Percentiles rank a stretch among this genome's conserved stretches.
phyloP scores from a whole-genome alignment of 2,797 vertebrate species.

The Graptemys geographica region DNA sequence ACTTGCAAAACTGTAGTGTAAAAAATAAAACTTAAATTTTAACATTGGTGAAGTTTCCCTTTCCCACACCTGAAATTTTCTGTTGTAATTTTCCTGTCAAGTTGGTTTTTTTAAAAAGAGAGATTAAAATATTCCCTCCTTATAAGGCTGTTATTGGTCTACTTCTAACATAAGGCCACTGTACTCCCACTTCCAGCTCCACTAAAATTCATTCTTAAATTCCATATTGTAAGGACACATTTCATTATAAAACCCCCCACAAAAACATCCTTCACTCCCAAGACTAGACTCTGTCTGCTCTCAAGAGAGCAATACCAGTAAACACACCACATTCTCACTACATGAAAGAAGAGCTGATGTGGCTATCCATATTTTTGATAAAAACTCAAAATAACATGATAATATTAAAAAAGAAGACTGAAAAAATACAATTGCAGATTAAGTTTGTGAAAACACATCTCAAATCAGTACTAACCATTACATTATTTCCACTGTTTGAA shows the following conservation, averaged over 20 bases:
- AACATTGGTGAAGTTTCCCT: conserved; percentile 27
- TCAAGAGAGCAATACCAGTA: conserved; percentile 16
- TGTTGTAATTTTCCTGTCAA: conserved; percentile 25
- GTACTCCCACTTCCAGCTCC: conserved; percentile 68
- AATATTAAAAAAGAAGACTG: not conserved
- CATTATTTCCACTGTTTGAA: conserved; percentile 16
- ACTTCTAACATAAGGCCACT: conserved; percentile 73
- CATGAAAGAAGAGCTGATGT: not conserved
- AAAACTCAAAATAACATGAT: not conserved
- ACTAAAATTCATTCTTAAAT: conserved; percentile 72
- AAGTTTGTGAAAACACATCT: conserved; percentile 7
- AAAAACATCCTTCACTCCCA: not conserved
- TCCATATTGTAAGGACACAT: conserved; percentile 56
- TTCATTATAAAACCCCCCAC: conserved; percentile 38
- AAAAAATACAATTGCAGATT: not conserved
- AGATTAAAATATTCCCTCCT: conserved; percentile 2
- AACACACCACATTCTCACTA: not conserved
- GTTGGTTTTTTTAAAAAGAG: conserved; percentile 1
- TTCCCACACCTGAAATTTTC: conserved; percentile 38
- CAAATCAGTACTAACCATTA: conserved; percentile 9
- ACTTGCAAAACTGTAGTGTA: conserved; percentile 80
- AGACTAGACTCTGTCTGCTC: not conserved
- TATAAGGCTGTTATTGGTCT: conserved; percentile 66
- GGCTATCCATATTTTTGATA: conserved; percentile 7
- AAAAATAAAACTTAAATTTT: not conserved